These are phyloP conservation scores for Pyrgilauda ruficollis DNA, from an alignment of 2,113 vertebrate genomes.

Conservation along the genomic window DNA sequence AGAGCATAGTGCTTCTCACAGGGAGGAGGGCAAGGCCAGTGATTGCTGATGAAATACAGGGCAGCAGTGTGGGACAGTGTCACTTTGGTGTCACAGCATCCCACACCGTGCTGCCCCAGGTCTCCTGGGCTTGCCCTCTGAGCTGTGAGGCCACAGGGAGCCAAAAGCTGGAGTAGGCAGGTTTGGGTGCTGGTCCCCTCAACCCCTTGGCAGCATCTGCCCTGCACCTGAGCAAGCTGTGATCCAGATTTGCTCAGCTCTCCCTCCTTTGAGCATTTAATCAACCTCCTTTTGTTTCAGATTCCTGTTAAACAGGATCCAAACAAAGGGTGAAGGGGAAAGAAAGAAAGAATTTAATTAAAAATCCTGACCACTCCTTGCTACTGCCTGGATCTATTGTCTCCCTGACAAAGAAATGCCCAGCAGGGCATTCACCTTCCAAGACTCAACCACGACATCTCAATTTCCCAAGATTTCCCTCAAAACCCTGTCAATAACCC, in stretches of 20 bases:
- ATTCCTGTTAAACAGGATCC: neutral
- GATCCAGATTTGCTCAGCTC: fast-evolving
- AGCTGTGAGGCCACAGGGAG: neutral
- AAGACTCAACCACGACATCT: neutral
- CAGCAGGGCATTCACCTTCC: neutral
- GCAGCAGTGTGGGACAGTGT: neutral
- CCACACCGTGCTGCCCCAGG: neutral
- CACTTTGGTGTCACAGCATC: neutral
- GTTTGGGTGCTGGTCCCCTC: neutral
- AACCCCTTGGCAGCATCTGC: neutral
- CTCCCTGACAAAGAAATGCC: neutral
- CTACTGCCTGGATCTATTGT: neutral
- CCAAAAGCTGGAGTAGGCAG: neutral
- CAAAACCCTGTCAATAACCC: neutral
- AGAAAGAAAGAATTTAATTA: neutral
- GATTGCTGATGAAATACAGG: neutral
- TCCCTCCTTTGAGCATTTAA: neutral
- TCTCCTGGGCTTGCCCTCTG: neutral
- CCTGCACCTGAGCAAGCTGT: neutral
- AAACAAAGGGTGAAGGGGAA: neutral
- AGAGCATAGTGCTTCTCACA: fast-evolving
- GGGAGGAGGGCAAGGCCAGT: neutral
- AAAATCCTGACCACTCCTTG: neutral
- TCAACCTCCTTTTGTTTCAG: neutral
- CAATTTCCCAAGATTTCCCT: neutral